Conservation (phyloP, 2,888 invertebrate genomes). For the Andrena dorsata region DNA sequence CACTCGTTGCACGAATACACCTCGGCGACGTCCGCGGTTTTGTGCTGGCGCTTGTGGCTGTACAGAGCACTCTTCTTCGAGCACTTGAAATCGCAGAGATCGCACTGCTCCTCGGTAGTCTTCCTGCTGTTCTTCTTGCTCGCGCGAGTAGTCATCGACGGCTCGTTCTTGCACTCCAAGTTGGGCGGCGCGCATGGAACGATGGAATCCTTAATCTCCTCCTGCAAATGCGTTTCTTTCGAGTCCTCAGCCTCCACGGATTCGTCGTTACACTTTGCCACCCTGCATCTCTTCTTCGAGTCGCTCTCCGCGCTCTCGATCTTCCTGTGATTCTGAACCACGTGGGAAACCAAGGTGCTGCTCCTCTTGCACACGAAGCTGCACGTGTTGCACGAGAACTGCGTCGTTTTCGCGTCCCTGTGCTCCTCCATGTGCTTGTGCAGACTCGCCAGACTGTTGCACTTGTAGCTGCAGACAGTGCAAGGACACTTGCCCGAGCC, state of each 20-base stretch:
- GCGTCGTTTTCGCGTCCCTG: constrained; percentile 14
- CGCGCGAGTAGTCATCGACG: constrained; percentile 62
- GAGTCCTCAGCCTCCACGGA: background rate
- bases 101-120: constrained; percentile 69
- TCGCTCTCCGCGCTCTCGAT: background rate
- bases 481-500: constrained; percentile 14
- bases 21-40: constrained; percentile 52
- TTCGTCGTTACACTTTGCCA: constrained; percentile 14
- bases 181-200: constrained; percentile 63
- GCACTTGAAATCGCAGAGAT: constrained; percentile 79
- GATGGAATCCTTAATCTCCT: background rate
- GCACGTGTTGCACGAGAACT: constrained; percentile 67
- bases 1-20: constrained; percentile 80
- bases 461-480: constrained; percentile 24
- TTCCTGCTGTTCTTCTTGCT: constrained; percentile 61
- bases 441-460: constrained; percentile 5
- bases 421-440: constrained; percentile 43
- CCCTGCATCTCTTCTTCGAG: constrained; percentile 14
- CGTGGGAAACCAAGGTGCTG: constrained; percentile 65
- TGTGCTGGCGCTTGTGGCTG: constrained; percentile 78
- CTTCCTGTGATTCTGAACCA: constrained; percentile 56
- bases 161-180: constrained; percentile 69
- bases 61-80: constrained; percentile 78
- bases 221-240: background rate
- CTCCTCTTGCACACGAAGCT: constrained; percentile 70